Conservation (phyloP, 2,888 invertebrate species). For the Eupithecia subumbrata region DNA sequence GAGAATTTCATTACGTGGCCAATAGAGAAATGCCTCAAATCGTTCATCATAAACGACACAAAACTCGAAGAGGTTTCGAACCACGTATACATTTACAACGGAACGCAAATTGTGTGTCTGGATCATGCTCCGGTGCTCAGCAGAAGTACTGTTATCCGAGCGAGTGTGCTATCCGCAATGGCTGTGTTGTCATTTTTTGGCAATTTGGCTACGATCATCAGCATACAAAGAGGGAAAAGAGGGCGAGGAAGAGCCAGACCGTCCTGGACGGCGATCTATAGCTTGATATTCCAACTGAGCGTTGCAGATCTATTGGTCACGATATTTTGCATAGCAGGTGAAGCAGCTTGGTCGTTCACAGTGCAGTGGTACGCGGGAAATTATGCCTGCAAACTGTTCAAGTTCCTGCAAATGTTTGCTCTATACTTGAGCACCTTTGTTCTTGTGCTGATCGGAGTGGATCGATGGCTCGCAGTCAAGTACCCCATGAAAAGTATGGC, state of each 20-base stretch:
- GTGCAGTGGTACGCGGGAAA: slow-evolving; percentile 93
- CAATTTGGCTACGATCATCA: slow-evolving; percentile 90
- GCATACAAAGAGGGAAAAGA: slow-evolving; percentile 87
- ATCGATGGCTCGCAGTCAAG: slow-evolving; percentile 91
- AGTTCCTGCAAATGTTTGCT: slow-evolving; percentile 92
- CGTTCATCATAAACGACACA: slow-evolving; percentile 60
- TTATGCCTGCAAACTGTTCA: slow-evolving; percentile 90
- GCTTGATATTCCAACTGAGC: slow-evolving; percentile 91
- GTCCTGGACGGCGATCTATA: slow-evolving; percentile 89
- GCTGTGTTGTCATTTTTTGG: slow-evolving; percentile 89
- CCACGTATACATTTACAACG: slow-evolving; percentile 62
- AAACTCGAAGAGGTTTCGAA: slow-evolving; percentile 56
- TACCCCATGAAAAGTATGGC: slow-evolving; percentile 90
- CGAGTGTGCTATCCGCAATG: slow-evolving; percentile 87
- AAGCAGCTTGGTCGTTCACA: slow-evolving; percentile 91
- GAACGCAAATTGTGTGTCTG: slow-evolving; percentile 72
- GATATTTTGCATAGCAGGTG: slow-evolving; percentile 91
- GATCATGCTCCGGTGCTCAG: slow-evolving; percentile 89
- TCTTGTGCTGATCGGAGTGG: slow-evolving; percentile 91
- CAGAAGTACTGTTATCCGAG: slow-evolving; percentile 85
- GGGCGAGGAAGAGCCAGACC: slow-evolving; percentile 83
- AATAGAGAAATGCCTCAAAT: slow-evolving; percentile 67
- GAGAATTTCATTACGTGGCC: slow-evolving; percentile 61
- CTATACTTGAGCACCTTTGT: slow-evolving; percentile 93
- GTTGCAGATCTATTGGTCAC: slow-evolving; percentile 92